Conservation (phyloP, 2,888 invertebrate genomes). For the Aphodius granarius region DNA sequence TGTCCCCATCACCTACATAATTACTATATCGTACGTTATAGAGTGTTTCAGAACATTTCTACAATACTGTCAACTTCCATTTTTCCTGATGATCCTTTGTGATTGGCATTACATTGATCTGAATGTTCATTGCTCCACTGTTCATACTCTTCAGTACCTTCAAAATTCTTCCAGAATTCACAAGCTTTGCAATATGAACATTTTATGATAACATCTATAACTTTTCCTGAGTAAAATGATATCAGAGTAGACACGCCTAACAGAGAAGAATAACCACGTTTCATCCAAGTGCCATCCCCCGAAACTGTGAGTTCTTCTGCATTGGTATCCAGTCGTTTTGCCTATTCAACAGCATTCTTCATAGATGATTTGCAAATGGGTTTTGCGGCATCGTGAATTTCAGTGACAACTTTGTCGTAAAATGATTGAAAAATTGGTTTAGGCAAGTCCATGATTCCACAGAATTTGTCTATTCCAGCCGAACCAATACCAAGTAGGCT, state of each 20-base stretch:
- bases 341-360: too few species aligned
- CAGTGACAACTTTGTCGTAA: neutral
- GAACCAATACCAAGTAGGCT: constrained; percentile 1
- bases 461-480: neutral
- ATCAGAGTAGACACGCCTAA: neutral
- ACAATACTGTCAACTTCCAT: too few species aligned
- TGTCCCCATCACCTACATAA: constrained; percentile 35
- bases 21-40: constrained; percentile 23
- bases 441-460: neutral
- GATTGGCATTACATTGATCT: constrained; percentile 21
- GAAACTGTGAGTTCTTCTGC: constrained; percentile 7
- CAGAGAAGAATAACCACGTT: constrained; percentile 6
- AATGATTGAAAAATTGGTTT: neutral
- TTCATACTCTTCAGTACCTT: constrained; percentile 27
- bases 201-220: neutral
- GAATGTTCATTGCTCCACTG: constrained; percentile 18
- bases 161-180: constrained; percentile 16
- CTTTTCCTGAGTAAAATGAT: neutral
- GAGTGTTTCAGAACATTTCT: too few species aligned
- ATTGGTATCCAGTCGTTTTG: too few species aligned
- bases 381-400: neutral
- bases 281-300: constrained; percentile 18
- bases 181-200: neutral
- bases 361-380: too few species aligned
- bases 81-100: constrained; percentile 31